Conservation (phyloP, 2,888 invertebrate genomes). For the Pycnomerus fuliginosus region DNA sequence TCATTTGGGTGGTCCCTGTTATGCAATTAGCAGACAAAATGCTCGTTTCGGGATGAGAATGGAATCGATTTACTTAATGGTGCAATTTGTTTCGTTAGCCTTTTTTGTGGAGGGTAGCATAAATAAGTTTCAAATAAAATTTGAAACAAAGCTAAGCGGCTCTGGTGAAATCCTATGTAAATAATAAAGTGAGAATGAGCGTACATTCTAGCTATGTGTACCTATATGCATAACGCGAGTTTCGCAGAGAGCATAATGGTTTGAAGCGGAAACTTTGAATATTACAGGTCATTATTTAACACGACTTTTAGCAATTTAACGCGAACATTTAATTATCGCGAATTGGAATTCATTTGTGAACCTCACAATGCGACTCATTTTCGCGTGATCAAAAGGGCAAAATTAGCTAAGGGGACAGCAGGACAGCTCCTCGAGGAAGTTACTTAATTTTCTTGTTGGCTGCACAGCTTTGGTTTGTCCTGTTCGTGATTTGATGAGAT, state of each 20-base stretch:
- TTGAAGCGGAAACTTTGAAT: slow-evolving; percentile 15
- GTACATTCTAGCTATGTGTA: slow-evolving; percentile 8
- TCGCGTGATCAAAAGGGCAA: slow-evolving; percentile 12
- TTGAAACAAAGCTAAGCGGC: slow-evolving; percentile 5
- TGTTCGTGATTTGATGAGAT: slow-evolving; percentile 43
- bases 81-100: slow-evolving; percentile 1
- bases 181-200: background rate
- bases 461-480: slow-evolving; percentile 42
- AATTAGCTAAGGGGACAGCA: slow-evolving; percentile 24
- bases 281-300: slow-evolving; percentile 10
- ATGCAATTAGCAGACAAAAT: no score
- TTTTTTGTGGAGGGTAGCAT: slow-evolving; percentile 1
- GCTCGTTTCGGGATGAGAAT: slow-evolving; percentile 3
- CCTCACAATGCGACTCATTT: slow-evolving; percentile 3
- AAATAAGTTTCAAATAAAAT: slow-evolving; percentile 13
- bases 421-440: slow-evolving; percentile 33
- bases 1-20: no score
- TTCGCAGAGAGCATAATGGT: slow-evolving; percentile 21
- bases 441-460: slow-evolving; percentile 45
- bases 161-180: background rate
- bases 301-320: slow-evolving; percentile 15
- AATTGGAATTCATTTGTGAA: slow-evolving; percentile 15
- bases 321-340: slow-evolving; percentile 13
- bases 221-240: slow-evolving; percentile 28
- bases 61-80: slow-evolving; percentile 4